Conservation (phyloP, 2,797 vertebrate genomes). For the Bradypodion ventrale region DNA sequence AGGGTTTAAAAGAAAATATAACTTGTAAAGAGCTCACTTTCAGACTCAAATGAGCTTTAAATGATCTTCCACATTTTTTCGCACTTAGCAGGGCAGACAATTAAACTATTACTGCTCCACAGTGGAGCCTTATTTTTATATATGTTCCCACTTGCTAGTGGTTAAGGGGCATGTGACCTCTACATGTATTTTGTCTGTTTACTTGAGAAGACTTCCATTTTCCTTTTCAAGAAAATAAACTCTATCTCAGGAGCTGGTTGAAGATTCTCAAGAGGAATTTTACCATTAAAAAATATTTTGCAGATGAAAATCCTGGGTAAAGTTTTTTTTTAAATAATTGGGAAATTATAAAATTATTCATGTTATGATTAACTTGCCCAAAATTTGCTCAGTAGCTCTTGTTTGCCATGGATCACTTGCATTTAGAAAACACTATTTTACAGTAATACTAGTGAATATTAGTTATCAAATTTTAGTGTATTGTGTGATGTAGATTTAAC, state of each 20-base stretch:
- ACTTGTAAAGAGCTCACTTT: constrained; percentile 66
- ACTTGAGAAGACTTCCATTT: background rate
- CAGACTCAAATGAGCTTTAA: constrained; percentile 66
- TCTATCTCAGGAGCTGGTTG: background rate
- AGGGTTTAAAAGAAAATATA: constrained; percentile 68
- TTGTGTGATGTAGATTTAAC: constrained; percentile 37
- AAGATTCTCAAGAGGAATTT: constrained; percentile 34
- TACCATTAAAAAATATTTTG: background rate
- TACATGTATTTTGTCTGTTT: background rate
- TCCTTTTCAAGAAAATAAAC: background rate
- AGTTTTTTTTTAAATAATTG: background rate
- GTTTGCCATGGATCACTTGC: too few relatives aligned
- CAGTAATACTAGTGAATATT: background rate
- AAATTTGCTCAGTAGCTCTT: background rate
- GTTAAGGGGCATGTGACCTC: background rate
- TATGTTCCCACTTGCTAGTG: background rate
- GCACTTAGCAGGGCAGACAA: constrained; percentile 62
- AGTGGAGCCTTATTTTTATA: constrained; percentile 54
- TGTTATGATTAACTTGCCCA: background rate
- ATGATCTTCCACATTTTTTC: constrained; percentile 66
- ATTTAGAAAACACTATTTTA: background rate
- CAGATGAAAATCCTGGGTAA: background rate
- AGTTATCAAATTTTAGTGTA: constrained; percentile 20
- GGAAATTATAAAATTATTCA: background rate
- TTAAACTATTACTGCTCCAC: constrained; percentile 62